phyloP scores from a whole-genome alignment of 2,113 vertebrate genomes.

The Theristicus caerulescens region DNA sequence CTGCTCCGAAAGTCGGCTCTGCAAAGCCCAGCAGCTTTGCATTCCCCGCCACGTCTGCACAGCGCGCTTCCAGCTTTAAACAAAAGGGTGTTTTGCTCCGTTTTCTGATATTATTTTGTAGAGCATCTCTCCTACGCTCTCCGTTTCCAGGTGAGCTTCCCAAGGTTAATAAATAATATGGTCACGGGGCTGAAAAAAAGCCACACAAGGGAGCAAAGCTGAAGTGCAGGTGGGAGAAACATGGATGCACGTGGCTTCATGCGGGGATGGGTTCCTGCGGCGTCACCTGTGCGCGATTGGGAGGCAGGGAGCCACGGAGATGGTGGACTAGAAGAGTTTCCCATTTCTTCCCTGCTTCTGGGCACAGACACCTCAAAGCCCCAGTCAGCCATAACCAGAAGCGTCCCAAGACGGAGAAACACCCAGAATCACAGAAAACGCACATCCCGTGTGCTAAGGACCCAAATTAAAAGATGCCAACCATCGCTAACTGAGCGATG shows the following conservation, averaged over 20 bases:
- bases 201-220: background rate
- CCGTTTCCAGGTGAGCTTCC: background rate
- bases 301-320: background rate
- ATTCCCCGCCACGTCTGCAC: background rate
- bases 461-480: background rate
- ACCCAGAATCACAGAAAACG: background rate
- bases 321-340: background rate
- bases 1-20: background rate
- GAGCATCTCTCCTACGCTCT: background rate
- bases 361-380: background rate
- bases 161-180: background rate
- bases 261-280: background rate
- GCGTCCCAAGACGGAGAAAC: fast-evolving
- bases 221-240: background rate
- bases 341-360: background rate
- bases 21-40: background rate
- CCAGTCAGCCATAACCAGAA: background rate
- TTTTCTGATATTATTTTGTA: background rate
- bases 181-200: background rate
- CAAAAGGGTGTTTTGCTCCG: background rate
- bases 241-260: fast-evolving
- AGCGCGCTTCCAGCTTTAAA: background rate
- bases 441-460: fast-evolving
- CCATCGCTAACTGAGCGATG: fast-evolving
- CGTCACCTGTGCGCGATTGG: fast-evolving